Conservation (phyloP, 1,140 invertebrate species). For the Lamellibrachia luymesi region DNA sequence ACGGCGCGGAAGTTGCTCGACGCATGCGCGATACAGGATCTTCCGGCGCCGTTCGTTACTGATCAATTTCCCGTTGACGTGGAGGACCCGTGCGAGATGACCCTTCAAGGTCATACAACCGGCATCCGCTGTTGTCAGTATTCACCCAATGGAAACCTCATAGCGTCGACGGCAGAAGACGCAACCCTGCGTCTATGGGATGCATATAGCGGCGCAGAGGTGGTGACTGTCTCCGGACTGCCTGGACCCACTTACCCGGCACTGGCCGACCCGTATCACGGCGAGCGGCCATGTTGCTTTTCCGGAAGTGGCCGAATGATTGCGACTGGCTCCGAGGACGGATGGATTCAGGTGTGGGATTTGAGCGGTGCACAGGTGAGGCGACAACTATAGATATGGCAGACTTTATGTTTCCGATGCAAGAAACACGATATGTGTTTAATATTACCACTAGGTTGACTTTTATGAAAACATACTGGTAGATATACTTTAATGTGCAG, state of each 20-base stretch:
- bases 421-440: neutral
- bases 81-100: conserved; percentile 48
- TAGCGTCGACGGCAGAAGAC: conserved; percentile 45
- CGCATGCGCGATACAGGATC: neutral
- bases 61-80: neutral
- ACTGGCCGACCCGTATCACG: conserved; percentile 18
- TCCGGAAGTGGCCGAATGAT: conserved; percentile 9
- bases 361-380: conserved; percentile 19
- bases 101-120: conserved; percentile 56
- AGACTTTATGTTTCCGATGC: neutral
- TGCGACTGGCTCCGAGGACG: conserved; percentile 16
- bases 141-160: conserved; percentile 27
- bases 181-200: conserved; percentile 48
- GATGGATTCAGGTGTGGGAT: conserved; percentile 18
- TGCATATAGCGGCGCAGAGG: conserved; percentile 15
- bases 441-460: neutral
- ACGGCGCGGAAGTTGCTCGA: neutral
- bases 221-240: conserved; percentile 14
- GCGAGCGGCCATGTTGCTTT: conserved; percentile 13
- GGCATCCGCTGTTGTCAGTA: conserved; percentile 43
- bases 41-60: neutral
- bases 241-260: conserved; percentile 15
- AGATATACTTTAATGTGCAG: neutral
- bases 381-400: neutral
- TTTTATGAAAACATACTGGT: neutral